A percentile compares a stretch with the other conserved stretches of the same genome.
Evolutionary conservation across 2,113 vertebrate genomes (phyloP).

Genomic region (Cervus canadensis): DNA sequence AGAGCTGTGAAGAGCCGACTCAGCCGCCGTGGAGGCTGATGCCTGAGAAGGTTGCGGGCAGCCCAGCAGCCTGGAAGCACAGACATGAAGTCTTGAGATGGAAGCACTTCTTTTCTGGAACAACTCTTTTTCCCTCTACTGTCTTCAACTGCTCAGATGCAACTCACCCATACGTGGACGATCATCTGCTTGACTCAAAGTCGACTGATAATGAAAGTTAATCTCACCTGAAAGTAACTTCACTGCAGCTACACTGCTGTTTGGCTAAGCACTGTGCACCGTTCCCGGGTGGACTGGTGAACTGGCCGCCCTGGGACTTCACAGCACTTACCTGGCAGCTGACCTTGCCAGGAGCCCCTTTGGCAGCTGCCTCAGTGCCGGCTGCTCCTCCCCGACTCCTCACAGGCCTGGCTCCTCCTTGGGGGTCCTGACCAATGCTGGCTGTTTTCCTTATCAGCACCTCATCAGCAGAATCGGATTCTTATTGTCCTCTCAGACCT

Average conservation of each 20-base stretch:
- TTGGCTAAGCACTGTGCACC: no score
- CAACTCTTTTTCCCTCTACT: not conserved
- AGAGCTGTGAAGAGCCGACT: not conserved
- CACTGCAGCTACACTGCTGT: rapidly evolving
- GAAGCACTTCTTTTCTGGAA: not conserved
- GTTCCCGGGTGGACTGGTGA: not conserved
- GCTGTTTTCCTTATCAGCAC: not conserved
- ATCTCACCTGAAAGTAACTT: not conserved
- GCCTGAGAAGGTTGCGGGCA: no score
- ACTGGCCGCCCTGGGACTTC: not conserved
- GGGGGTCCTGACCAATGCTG: not conserved
- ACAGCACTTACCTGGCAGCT: not conserved
- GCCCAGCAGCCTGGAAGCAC: not conserved
- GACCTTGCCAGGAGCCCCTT: not conserved
- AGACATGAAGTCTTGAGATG: not conserved
- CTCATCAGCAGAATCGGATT: rapidly evolving
- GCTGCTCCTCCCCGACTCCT: rapidly evolving
- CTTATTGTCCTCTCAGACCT: rapidly evolving
- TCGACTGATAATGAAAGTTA: not conserved
- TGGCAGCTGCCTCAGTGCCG: not conserved
- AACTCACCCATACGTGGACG: rapidly evolving
- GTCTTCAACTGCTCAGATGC: not conserved
- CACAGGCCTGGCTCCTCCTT: rapidly evolving
- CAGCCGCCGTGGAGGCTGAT: not conserved
- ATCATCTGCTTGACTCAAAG: not conserved